Evolutionary conservation across 2,797 vertebrate species (phyloP).

Genomic region (Rachycentron canadum): DNA sequence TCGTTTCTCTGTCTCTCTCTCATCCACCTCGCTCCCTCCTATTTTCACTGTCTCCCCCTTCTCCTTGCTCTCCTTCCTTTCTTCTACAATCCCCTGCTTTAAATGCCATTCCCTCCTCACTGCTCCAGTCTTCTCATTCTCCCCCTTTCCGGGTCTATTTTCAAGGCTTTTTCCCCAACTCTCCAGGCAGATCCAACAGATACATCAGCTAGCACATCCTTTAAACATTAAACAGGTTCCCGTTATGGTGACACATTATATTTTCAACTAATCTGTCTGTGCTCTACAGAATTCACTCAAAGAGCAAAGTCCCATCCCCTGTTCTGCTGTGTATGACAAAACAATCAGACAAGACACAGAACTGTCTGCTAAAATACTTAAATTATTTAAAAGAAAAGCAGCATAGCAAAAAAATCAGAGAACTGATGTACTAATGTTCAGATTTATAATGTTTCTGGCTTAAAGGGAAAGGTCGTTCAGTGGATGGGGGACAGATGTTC

Average conservation of each 20-base stretch:
- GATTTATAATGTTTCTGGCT: background rate
- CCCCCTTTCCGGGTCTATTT: slow-evolving; percentile 28
- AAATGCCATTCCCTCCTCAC: slow-evolving; percentile 20
- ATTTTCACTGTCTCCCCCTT: background rate
- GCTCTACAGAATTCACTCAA: slow-evolving; percentile 12
- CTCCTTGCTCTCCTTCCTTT: background rate
- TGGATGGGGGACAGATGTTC: background rate
- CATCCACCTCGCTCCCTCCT: background rate
- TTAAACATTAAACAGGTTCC: slow-evolving; percentile 66
- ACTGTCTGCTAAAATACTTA: background rate
- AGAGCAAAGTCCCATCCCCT: slow-evolving; percentile 25
- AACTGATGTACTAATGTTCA: background rate
- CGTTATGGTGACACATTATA: slow-evolving; percentile 51
- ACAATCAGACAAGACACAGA: slow-evolving; percentile 11
- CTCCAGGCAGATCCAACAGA: slow-evolving; percentile 41
- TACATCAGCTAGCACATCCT: slow-evolving; percentile 52
- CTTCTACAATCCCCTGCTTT: slow-evolving; percentile 12
- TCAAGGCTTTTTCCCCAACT: slow-evolving; percentile 24
- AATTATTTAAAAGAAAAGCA: background rate
- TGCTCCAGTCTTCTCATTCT: background rate
- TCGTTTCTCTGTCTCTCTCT: slow-evolving; percentile 48
- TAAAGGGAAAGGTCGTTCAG: background rate
- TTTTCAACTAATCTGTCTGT: slow-evolving; percentile 73
- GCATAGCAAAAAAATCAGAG: background rate
- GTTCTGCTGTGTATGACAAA: slow-evolving; percentile 6